phyloP scores from a whole-genome alignment of 2,888 invertebrate genomes.

The Endotricha flammealis region DNA sequence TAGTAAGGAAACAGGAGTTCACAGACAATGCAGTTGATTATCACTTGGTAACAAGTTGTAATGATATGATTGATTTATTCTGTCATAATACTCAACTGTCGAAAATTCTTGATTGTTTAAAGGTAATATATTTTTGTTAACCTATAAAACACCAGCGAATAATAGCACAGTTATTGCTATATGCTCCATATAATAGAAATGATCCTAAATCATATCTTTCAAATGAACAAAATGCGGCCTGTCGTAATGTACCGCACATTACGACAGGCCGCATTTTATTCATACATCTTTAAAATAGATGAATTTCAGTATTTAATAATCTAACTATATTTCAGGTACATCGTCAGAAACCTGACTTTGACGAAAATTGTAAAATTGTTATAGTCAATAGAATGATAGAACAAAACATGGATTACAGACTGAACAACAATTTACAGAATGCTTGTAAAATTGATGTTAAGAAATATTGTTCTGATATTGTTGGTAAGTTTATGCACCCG shows the following conservation, averaged over 20 bases:
- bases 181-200: too few relatives aligned
- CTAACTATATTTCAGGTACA: slow-evolving; percentile 82
- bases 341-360: slow-evolving; percentile 87
- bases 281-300: too few relatives aligned
- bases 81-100: slow-evolving; percentile 85
- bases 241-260: too few relatives aligned
- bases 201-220: too few relatives aligned
- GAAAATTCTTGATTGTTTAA: slow-evolving; percentile 86
- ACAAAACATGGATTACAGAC: slow-evolving; percentile 92
- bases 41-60: slow-evolving; percentile 89
- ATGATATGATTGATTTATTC: slow-evolving; percentile 90
- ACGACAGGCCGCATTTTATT: too few relatives aligned
- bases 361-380: slow-evolving; percentile 88
- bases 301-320: too few relatives aligned
- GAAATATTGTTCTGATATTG: slow-evolving; percentile 72
- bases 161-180: too few relatives aligned
- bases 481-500: slow-evolving; percentile 60
- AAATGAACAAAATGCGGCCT: too few relatives aligned
- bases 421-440: slow-evolving; percentile 90
- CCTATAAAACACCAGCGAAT: too few relatives aligned
- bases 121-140: slow-evolving; percentile 58
- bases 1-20: slow-evolving; percentile 90
- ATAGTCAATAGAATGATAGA: slow-evolving; percentile 94
- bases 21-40: slow-evolving; percentile 93
- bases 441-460: slow-evolving; percentile 90